phyloP scores from a whole-genome alignment of 2,113 vertebrate species.

The Neotoma lepida region DNA sequence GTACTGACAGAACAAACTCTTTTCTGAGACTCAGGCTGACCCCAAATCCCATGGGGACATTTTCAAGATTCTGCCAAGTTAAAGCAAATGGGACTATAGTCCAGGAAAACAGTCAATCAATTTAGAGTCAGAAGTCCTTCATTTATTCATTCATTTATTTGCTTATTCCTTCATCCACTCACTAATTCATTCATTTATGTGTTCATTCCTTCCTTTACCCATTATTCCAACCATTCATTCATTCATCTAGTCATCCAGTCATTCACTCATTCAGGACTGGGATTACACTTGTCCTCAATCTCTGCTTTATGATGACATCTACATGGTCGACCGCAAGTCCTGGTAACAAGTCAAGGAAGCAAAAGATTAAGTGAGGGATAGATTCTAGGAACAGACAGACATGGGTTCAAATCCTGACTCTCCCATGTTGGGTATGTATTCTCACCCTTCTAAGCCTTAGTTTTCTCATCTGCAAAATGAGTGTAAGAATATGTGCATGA shows the following conservation, averaged over 20 bases:
- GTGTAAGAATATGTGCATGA: accelerated
- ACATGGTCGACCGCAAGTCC: accelerated
- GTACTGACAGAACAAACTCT: neutral
- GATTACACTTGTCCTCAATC: accelerated
- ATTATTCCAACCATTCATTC: neutral
- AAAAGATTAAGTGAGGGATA: neutral
- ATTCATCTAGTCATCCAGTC: neutral
- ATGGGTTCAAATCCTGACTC: neutral
- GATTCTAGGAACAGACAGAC: neutral
- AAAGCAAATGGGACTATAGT: neutral
- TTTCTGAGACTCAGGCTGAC: neutral
- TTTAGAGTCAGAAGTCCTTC: neutral
- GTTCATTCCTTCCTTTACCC: too few species aligned
- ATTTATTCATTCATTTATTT: neutral
- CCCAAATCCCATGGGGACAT: neutral
- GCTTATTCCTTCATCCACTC: neutral
- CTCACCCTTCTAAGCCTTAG: neutral
- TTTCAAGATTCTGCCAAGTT: neutral
- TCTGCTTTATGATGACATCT: neutral
- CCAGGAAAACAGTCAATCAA: neutral
- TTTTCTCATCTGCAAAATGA: neutral
- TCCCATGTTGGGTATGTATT: accelerated
- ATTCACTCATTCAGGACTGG: neutral
- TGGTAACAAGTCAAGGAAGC: neutral
- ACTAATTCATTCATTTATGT: neutral